Conservation (phyloP, 1,140 invertebrate species). For the Orius insidiosus region DNA sequence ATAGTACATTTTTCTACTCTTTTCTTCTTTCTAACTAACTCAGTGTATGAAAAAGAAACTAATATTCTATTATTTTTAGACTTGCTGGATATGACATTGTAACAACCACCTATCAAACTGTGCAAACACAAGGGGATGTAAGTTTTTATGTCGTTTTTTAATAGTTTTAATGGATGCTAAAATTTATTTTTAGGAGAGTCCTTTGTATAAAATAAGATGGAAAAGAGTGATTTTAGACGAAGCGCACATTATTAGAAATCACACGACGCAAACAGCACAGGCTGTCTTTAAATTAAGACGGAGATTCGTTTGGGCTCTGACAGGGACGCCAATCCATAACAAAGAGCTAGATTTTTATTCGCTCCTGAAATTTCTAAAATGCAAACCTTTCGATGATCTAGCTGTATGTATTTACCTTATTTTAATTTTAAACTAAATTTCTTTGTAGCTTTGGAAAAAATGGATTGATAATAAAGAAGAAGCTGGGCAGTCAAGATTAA, state of each 20-base stretch:
- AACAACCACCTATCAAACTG: conserved; percentile 58
- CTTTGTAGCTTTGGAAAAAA: conserved; percentile 38
- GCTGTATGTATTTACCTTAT: conserved; percentile 24
- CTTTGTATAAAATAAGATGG: conserved; percentile 54
- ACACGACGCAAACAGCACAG: conserved; percentile 53
- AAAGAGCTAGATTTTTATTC: conserved; percentile 78
- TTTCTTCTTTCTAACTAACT: too few species aligned
- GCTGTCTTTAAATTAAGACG: conserved; percentile 45
- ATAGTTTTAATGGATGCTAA: neutral
- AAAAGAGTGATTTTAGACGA: conserved; percentile 81
- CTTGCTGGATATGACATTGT: conserved; percentile 48
- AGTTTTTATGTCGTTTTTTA: neutral
- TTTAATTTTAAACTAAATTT: conserved; percentile 8
- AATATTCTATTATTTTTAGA: too few species aligned
- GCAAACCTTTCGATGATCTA: conserved; percentile 76
- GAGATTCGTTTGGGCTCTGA: conserved; percentile 63
- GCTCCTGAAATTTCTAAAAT: conserved; percentile 67
- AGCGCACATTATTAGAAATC: conserved; percentile 79
- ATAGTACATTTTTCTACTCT: too few species aligned
- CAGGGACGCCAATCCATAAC: conserved; percentile 92
- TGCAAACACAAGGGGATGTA: conserved; percentile 29
- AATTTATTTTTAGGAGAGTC: conserved; percentile 24
- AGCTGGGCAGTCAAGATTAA: conserved; percentile 51
- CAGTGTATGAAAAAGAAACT: too few species aligned
- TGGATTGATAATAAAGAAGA: conserved; percentile 56